Base-by-base conservation (phyloP, 2,888 invertebrate species). In the Allophyes oxyacanthae region DNA sequence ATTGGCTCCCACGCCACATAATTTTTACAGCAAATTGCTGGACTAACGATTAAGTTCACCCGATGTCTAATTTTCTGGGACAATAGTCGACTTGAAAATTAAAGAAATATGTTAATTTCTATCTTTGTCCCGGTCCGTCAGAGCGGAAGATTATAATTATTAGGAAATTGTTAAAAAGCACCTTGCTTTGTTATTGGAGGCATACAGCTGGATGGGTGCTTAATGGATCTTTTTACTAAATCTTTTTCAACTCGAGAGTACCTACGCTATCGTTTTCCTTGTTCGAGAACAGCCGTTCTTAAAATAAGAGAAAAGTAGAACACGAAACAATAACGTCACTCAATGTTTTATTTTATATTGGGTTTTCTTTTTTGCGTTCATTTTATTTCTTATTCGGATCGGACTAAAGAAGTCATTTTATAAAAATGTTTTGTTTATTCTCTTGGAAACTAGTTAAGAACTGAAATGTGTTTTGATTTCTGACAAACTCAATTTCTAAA, bases 111-210 rank as follows among this genome's bases (percentile, higher is more conserved):
- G 92, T 87, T 89, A 93, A 93, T 92, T 88, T 74, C 75, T 70
- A 83, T 86, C 90, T 92, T 91, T 93, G 92, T 92, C 83, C 82
- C 82, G 82, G 75, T 55, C 82, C 91, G 86, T 44, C 88, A 82
- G 89, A 89, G 90, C 92, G 91, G 86, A 92, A 90, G 90, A 90
- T 90, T 92, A 91, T 93, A 93, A 93, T 92, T 91, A 92, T 91
- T 85, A 84, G 79, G 82, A 88, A 87, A 89, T 87, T 87, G 82
- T 86, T 83, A 77, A 78, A 80, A 81, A 83, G 78, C 79, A 83
- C 78, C 79, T 83, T 83, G 79, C 81, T 86, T 86, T 82, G 81
- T 83, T 82, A 77, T 83, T 77, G 72, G 64, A 80, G 60, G 64
- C 77, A 75, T 79, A 70, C 78, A 77, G 66, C 75, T 76, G 79